Evolutionary conservation across 2,888 invertebrate genomes (phyloP).

Genomic region (Ichneumoninae sp.): DNA sequence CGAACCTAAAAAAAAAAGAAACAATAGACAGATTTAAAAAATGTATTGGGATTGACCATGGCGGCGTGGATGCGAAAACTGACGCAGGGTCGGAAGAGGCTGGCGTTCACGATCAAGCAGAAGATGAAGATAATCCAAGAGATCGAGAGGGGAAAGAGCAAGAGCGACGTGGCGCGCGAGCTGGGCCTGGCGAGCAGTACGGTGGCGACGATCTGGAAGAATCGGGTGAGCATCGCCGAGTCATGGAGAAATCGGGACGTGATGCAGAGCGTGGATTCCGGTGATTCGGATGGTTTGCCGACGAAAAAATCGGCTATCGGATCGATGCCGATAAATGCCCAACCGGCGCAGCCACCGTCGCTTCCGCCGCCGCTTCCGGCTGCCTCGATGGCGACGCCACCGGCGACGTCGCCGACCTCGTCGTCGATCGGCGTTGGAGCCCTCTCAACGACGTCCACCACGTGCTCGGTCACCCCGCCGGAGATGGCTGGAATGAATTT

Average conservation of each 20-base stretch:
- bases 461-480: constrained; percentile 26
- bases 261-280: constrained; percentile 78
- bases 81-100: constrained; percentile 87
- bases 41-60: constrained; percentile 29
- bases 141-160: constrained; percentile 87
- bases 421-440: constrained; percentile 31
- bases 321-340: constrained; percentile 3
- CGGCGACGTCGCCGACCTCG: constrained; percentile 54
- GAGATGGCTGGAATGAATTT: constrained; percentile 11
- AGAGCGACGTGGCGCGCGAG: constrained; percentile 86
- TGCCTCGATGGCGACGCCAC: constrained; percentile 62
- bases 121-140: constrained; percentile 87
- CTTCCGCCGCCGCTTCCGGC: constrained; percentile 52
- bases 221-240: constrained; percentile 85
- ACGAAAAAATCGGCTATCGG: constrained; percentile 50
- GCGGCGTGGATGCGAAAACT: constrained; percentile 58
- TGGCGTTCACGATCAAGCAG: constrained; percentile 87
- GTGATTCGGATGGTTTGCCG: constrained; percentile 70
- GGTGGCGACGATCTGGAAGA: constrained; percentile 87
- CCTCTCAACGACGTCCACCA: constrained; percentile 19
- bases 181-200: constrained; percentile 87
- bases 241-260: constrained; percentile 83
- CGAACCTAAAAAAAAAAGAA: constrained; percentile 14
- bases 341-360: constrained; percentile 31
- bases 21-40: constrained; percentile 6